Conservation (phyloP, 2,113 vertebrate genomes). For the Percopsis transmontana region DNA sequence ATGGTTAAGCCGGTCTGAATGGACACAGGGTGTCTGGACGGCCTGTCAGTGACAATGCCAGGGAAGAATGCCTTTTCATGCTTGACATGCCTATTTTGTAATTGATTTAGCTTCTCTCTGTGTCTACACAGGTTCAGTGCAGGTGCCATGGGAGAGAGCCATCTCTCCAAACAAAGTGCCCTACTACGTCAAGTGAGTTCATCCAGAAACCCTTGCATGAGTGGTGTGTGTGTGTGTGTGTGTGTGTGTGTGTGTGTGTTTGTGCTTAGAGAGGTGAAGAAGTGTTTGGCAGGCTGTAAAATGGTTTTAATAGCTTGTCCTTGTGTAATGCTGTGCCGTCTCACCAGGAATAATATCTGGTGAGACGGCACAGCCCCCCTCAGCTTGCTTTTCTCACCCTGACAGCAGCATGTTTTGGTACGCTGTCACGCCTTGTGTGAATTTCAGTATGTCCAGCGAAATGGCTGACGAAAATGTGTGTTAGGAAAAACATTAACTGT, state of each 20-base stretch:
- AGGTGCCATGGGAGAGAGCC: slow-evolving; percentile 97
- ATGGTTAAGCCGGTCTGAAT: slow-evolving; percentile 45
- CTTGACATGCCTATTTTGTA: slow-evolving; percentile 47
- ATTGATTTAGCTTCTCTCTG: slow-evolving; percentile 50
- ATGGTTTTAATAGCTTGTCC: too few relatives aligned
- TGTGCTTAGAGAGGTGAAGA: not conserved
- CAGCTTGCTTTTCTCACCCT: too few relatives aligned
- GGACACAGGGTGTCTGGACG: slow-evolving; percentile 42
- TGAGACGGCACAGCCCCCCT: too few relatives aligned
- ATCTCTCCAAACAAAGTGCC: slow-evolving; percentile 99
- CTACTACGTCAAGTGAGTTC: slow-evolving; percentile 98
- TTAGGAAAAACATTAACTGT: slow-evolving; percentile 3
- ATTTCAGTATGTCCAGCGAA: not conserved
- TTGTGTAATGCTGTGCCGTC: too few relatives aligned
- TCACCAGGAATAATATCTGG: too few relatives aligned
- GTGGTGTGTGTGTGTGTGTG: slow-evolving; percentile 1
- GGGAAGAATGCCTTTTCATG: slow-evolving; percentile 56
- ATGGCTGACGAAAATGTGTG: not conserved
- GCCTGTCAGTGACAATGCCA: slow-evolving; percentile 40
- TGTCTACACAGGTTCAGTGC: slow-evolving; percentile 88
- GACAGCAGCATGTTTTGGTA: too few relatives aligned
- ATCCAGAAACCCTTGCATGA: slow-evolving; percentile 21
- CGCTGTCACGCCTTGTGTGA: too few relatives aligned
- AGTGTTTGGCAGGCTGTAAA: not conserved
- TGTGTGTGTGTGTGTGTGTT: slow-evolving; percentile 22